Evolutionary conservation across 2,797 vertebrate species (phyloP), one percentile per base, ranked within the genome.

Genomic region (Chrysocyon brachyurus): DNA sequence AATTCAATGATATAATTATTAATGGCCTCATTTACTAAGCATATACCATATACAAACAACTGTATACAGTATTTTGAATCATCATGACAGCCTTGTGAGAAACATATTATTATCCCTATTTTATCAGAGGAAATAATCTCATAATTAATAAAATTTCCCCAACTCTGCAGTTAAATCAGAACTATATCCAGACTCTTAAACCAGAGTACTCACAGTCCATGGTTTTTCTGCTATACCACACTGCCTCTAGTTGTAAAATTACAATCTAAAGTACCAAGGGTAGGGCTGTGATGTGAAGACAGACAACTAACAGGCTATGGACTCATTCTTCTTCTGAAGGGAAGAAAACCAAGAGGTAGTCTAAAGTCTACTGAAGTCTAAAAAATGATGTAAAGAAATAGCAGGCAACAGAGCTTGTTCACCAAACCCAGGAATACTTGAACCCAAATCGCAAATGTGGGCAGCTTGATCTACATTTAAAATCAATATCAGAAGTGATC

Each of bases 41-140:
- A 88, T 24, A 86, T 6, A 70, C 12, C 19, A 64, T 54, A 28
- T 68, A 73, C 40, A 36, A 87, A 56, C 46, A 66, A 81, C 0
- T 22, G 21, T 15, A 82, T 33, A 59, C 2, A 83, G 0, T 59
- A 46, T 77, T 40, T 63, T 36, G 66, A 91, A 75, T 86, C n/a
- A 90, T 64, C 54, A 12, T 31, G 87, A 81, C 6, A 83, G 63
- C 31, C 22, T 57, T 82, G 10, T 52, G 81, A 86, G 54, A 77
- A 12, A 91, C 36, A 68, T 15, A 86, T 46, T 78, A 81, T 24
- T 72, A 87, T 68, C 31, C 61, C 19, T 57, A 63, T 68, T 91
- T 89, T 66, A 78, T 24, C 31, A 57, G 31, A 70, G 36, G n/a
- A 95, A 90, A 90, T 87, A 31, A 91, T 40, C 90, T 97, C 56